phyloP scores from a whole-genome alignment of 2,797 vertebrate genomes.

The Characodon lateralis region DNA sequence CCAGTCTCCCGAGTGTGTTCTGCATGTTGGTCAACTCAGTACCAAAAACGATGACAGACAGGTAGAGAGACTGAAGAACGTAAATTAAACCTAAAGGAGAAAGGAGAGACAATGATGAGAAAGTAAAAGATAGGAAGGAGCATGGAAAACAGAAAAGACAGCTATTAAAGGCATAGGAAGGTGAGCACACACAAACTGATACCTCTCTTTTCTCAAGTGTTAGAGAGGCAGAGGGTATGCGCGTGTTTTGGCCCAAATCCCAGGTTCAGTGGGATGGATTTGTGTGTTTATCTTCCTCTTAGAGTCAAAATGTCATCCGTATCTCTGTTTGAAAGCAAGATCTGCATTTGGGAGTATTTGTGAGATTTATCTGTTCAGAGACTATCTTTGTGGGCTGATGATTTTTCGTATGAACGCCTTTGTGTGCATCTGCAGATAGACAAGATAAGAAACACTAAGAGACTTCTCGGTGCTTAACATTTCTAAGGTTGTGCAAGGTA shows the following conservation, averaged over 20 bases:
- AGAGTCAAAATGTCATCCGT: constrained; percentile 62
- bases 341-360: constrained; percentile 28
- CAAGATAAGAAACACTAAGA: neutral
- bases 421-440: neutral
- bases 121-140: constrained; percentile 34
- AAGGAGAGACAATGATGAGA: constrained; percentile 8
- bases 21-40: no score
- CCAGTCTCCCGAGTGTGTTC: no score
- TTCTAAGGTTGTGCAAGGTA: neutral
- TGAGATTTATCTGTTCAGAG: constrained; percentile 14
- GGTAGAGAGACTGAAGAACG: neutral
- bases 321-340: constrained; percentile 39
- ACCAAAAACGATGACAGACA: neutral
- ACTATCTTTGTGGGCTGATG: neutral
- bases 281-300: constrained; percentile 59
- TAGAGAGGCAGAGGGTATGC: constrained; percentile 24
- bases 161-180: constrained; percentile 40
- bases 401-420: neutral
- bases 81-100: constrained; percentile 11
- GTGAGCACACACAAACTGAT: constrained; percentile 35
- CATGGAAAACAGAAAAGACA: constrained; percentile 15
- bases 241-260: constrained; percentile 55
- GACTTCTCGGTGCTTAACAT: neutral
- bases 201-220: constrained; percentile 44
- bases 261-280: constrained; percentile 63